Percentiles rank a stretch among this genome's conserved stretches.
These are phyloP conservation scores for Bradypus variegatus DNA, from an alignment of 2,797 vertebrate genomes.

Conservation along the genomic window DNA sequence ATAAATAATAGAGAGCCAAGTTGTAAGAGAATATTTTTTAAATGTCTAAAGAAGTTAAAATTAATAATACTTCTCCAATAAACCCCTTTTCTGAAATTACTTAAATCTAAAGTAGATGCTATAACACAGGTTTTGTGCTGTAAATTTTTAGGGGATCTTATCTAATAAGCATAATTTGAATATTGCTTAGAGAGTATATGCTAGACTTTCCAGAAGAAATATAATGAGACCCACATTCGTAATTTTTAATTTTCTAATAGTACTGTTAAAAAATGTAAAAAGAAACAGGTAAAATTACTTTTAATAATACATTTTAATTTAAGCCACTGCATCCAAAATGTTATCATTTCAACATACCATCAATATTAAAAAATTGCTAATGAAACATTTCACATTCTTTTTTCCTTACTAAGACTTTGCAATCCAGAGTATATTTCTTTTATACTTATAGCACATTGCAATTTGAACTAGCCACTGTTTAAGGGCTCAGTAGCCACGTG, in stretches of 20 bases:
- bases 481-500: not conserved
- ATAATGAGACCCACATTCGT: not conserved
- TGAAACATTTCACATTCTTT: constrained; percentile 11
- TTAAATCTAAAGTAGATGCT: constrained; percentile 12
- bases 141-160: constrained; percentile 20
- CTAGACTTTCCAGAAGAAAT: not conserved
- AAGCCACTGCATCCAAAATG: not conserved
- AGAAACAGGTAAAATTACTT: constrained; percentile 25
- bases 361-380: constrained; percentile 14
- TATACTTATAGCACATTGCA: not conserved
- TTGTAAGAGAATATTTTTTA: constrained; percentile 10
- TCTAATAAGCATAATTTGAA: constrained; percentile 31
- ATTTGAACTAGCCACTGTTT: not conserved
- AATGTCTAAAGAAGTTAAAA: constrained; percentile 17
- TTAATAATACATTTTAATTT: not conserved
- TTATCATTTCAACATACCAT: constrained; percentile 33
- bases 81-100: constrained; percentile 37
- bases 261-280: constrained; percentile 25
- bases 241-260: constrained; percentile 17
- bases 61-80: not conserved
- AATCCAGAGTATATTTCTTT: constrained; percentile 6
- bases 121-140: not conserved
- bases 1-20: not conserved
- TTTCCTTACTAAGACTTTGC: constrained; percentile 38
- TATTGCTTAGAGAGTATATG: constrained; percentile 3